Evolutionary conservation across 2,888 invertebrate genomes (phyloP).

Genomic region (Meteorus colon): DNA sequence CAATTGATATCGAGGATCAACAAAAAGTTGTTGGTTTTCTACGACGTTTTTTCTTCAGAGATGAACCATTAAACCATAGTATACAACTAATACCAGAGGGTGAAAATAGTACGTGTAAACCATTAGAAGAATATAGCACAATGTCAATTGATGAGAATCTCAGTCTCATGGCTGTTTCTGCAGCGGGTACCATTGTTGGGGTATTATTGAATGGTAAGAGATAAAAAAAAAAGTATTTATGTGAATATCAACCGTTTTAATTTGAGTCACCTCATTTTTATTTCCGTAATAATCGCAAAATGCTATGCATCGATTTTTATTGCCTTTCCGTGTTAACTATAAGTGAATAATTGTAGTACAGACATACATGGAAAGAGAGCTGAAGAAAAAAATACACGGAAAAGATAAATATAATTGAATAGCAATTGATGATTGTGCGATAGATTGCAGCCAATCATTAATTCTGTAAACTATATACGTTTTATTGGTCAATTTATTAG

Average conservation of each 20-base stretch:
- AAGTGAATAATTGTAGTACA: background rate
- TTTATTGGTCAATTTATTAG: background rate
- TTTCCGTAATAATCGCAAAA: background rate
- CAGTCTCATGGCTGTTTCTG: conserved; percentile 79
- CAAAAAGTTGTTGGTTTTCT: conserved; percentile 77
- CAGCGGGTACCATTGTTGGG: conserved; percentile 77
- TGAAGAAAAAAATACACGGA: background rate
- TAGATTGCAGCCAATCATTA: background rate
- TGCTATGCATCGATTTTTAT: background rate
- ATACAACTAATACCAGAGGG: conserved; percentile 78
- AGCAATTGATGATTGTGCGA: background rate
- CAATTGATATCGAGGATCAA: conserved; percentile 74
- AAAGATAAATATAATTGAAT: background rate
- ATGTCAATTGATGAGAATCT: conserved; percentile 77
- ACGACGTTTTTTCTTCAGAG: conserved; percentile 81
- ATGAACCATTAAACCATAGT: conserved; percentile 81
- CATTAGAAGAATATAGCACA: conserved; percentile 79
- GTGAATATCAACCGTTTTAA: background rate
- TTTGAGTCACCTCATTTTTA: background rate
- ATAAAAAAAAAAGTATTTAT: conserved; percentile 11
- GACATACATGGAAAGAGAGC: background rate
- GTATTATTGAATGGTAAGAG: conserved; percentile 75
- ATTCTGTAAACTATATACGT: background rate
- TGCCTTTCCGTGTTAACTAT: background rate
- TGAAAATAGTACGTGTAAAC: conserved; percentile 77